phyloP scores from a whole-genome alignment of 1,140 invertebrate genomes.

The Lethrus apterus region DNA sequence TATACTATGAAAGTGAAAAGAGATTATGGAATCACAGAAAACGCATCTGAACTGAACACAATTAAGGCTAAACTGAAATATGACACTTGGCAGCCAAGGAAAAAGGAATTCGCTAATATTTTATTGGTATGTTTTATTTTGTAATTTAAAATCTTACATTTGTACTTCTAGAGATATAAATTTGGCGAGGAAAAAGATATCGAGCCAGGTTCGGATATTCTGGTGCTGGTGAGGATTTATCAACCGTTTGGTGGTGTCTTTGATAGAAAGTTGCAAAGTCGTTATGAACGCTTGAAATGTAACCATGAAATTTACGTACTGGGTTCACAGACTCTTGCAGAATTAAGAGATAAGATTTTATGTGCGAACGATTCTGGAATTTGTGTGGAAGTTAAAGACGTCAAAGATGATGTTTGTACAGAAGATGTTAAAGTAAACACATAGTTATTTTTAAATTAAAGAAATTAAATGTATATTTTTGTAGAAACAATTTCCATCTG shows the following conservation, averaged over 20 bases:
- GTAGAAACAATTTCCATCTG: slow-evolving; percentile 55
- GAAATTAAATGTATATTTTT: slow-evolving; percentile 17
- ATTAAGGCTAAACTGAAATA: not conserved
- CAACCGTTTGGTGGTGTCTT: slow-evolving; percentile 31
- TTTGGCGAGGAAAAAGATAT: no score
- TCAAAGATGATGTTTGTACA: slow-evolving; percentile 34
- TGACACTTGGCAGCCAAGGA: not conserved
- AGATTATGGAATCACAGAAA: slow-evolving; percentile 2
- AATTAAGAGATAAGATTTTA: slow-evolving; percentile 49
- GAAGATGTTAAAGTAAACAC: slow-evolving; percentile 45
- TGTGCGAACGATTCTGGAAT: slow-evolving; percentile 50
- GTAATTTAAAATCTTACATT: no score
- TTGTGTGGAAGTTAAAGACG: slow-evolving; percentile 46
- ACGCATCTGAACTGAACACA: not conserved
- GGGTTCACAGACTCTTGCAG: slow-evolving; percentile 48
- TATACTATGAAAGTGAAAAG: slow-evolving; percentile 4
- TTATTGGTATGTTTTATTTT: slow-evolving; percentile 3
- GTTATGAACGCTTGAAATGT: slow-evolving; percentile 22
- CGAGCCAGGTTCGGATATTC: slow-evolving; percentile 32
- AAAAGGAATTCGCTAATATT: not conserved
- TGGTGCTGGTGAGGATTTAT: slow-evolving; percentile 38
- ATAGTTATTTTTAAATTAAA: slow-evolving; percentile 8
- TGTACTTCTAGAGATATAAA: no score
- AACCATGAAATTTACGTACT: slow-evolving; percentile 46
- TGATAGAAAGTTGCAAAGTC: slow-evolving; percentile 12